phyloP scores from a whole-genome alignment of 64 coral and sea anemone genomes.

The Exaiptasia diaphana region DNA sequence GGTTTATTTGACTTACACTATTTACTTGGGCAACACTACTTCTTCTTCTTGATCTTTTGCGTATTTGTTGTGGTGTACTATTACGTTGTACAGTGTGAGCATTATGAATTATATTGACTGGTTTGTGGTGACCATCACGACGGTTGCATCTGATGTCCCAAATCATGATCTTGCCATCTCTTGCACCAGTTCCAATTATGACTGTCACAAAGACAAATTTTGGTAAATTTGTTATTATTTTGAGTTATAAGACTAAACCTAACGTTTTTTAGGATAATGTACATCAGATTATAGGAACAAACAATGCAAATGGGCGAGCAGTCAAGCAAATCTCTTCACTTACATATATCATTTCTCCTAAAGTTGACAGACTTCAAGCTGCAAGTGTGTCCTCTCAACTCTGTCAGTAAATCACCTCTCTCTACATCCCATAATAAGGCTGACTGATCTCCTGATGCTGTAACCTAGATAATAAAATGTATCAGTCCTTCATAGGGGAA shows the following conservation, averaged over 20 bases:
- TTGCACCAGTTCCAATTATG: constrained; percentile 83
- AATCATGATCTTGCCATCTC: constrained; percentile 97
- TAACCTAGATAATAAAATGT: constrained; percentile 46
- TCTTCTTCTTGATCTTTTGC: constrained; percentile 51
- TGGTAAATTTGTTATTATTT: neutral
- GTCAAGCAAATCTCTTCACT: constrained; percentile 17
- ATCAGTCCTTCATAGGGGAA: too few species aligned
- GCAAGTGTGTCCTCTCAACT: constrained; percentile 91
- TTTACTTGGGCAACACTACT: constrained; percentile 33
- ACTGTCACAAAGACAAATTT: constrained; percentile 45
- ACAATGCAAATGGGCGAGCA: too few species aligned
- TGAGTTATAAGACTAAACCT: neutral
- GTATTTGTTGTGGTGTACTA: constrained; percentile 16
- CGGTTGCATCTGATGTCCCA: constrained; percentile 94
- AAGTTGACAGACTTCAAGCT: constrained; percentile 94
- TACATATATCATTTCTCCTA: constrained; percentile 71
- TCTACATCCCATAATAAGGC: constrained; percentile 80
- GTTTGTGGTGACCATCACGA: constrained; percentile 69
- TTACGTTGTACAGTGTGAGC: constrained; percentile 57
- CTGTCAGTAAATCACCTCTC: constrained; percentile 34
- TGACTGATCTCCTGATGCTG: constrained; percentile 95
- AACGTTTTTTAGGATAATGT: too few species aligned
- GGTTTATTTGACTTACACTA: constrained; percentile 18
- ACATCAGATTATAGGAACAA: too few species aligned
- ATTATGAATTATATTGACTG: constrained; percentile 73